These are phyloP conservation scores for Oedothorax gibbosus DNA, from an alignment of 1,140 invertebrate genomes.

Conservation along the genomic window DNA sequence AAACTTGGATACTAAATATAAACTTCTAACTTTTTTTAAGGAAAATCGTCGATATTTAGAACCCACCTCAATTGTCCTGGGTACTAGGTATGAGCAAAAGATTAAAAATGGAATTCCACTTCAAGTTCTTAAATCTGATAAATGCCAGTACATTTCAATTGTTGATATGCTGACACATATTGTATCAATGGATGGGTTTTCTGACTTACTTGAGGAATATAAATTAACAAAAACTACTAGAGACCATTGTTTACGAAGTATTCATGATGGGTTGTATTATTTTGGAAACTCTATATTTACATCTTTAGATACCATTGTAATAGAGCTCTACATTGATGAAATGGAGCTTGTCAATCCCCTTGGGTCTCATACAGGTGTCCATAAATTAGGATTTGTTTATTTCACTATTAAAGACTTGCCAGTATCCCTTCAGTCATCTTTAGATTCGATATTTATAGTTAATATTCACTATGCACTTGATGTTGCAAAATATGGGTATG, in stretches of 20 bases:
- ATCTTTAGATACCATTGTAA: conserved; percentile 11
- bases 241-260: not conserved
- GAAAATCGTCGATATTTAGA: not conserved
- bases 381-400: conserved; percentile 23
- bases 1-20: conserved; percentile 18
- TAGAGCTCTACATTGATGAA: conserved; percentile 25
- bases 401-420: conserved; percentile 25
- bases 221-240: not conserved
- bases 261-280: conserved; percentile 21
- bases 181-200: not conserved
- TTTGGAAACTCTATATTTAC: not conserved
- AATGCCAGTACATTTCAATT: conserved; percentile 11
- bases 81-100: conserved; percentile 12
- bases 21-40: conserved; percentile 9
- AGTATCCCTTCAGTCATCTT: conserved; percentile 9
- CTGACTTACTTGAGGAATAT: not conserved
- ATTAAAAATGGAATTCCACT: not conserved
- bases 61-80: not conserved
- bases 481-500: conserved; percentile 20
- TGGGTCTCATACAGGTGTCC: conserved; percentile 19
- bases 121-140: conserved; percentile 8
- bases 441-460: conserved; percentile 5
- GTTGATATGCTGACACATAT: conserved; percentile 4
- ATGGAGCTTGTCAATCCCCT: conserved; percentile 1
- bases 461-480: conserved; percentile 26